Evolutionary conservation across 2,888 invertebrate genomes (phyloP), one percentile per base, ranked within the genome.

Genomic region (Synergus laeviventris): DNA sequence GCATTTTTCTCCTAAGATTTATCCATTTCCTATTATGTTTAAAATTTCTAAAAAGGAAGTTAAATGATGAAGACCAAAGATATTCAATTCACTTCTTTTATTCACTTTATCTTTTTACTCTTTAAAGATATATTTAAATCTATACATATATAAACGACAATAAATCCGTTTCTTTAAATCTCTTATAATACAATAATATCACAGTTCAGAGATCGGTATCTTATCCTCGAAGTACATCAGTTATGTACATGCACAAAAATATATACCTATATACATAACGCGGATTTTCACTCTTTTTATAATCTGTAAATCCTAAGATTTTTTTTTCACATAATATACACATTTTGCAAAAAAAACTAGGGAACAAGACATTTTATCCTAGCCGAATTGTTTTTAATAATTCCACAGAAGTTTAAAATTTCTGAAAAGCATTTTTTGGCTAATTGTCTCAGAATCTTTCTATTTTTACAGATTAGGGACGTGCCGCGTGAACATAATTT

Each of bases 181-280:
- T 89, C 87, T 87, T 88, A 90, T 88, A 88, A 89, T 87, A 89
- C 84, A 89, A 88, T 89, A 90, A 89, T 91, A 91, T 91, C 91
- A 91, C 91, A 91, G 91, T 90, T 90, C 84, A 85, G 90, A 91
- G 91, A 91, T 91, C 90, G 89, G 87, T 86, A 87, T 85, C 85
- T 86, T 87, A 86, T 85, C 83, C 83, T 83, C 83, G 80, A 84
- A 81, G 79, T 85, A 85, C 84, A 84, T 84, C 79, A 81, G 45
- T 64, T 82, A 84, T 86, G 78, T 86, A 84, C 83, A 86, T 81
- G 81, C 81, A 84, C 82, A 84, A 79, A 81, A 61, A 73, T 78
- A 74, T 75, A 80, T 75, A 78, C 75, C 73, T 81, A 82, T 81
- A 76, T 82, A 82, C 85, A 84, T 77, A 73, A 79, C 16, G 74